These are phyloP conservation scores for Plebejus argus DNA, from an alignment of 2,888 invertebrate species.

Conservation along the genomic window DNA sequence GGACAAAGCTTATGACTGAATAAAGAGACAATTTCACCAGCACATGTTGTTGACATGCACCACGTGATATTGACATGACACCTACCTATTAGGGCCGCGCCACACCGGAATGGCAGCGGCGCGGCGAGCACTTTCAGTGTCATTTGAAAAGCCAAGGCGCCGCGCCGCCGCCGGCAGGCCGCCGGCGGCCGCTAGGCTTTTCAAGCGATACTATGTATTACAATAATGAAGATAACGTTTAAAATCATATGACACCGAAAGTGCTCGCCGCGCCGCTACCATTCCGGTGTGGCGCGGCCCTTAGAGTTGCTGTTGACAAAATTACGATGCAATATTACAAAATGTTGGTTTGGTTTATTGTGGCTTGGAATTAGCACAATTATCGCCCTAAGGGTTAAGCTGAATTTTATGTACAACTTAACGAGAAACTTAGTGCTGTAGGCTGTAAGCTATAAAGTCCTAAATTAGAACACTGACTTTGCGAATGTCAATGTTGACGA, in stretches of 20 bases:
- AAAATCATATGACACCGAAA: too few species aligned
- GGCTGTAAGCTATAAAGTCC: slow-evolving; percentile 1
- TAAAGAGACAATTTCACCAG: background rate
- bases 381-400: background rate
- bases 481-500: background rate
- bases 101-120: too few species aligned
- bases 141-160: too few species aligned
- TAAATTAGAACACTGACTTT: background rate
- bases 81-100: too few species aligned
- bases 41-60: background rate
- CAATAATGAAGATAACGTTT: too few species aligned
- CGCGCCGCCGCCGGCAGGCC: too few species aligned
- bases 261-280: too few species aligned
- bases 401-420: background rate
- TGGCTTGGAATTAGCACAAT: background rate
- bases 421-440: background rate
- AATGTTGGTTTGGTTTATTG: background rate
- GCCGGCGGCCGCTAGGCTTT: too few species aligned
- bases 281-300: too few species aligned
- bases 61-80: background rate
- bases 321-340: background rate
- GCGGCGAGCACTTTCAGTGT: too few species aligned
- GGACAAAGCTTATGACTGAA: too few species aligned
- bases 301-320: background rate
- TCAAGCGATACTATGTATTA: too few species aligned